Evolutionary conservation across 2,888 invertebrate genomes (phyloP), one percentile per base, ranked within the genome.

Genomic region (Mylabris sibirica): DNA sequence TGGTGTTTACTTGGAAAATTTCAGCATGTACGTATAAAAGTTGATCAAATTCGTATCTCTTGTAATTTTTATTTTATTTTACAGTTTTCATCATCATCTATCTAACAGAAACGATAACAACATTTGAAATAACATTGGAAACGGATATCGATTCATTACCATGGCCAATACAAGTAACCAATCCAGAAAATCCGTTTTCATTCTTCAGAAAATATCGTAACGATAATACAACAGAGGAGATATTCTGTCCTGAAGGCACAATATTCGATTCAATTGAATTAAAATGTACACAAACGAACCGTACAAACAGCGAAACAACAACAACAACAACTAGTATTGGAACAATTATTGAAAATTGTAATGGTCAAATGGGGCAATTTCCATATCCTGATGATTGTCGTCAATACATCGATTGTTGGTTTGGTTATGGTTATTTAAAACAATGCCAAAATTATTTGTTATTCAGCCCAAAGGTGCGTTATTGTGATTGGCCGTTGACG

Each of bases 401-500:
- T 59, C 67, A 64, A 44, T 75, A 64, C 72, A 65, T 71, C 41
- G 72, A 68, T 66, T 77, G 72, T 68, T 74, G 67, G 71, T 22
- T 64, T n/a, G 63, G 72, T 74, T 26, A 72, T 69, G 69, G 20
- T 24, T 1, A 22, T 22, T 22, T 53, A 24, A 12, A 4, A 24
- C 22, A 24, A 53, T 80, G 78, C 60, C 17, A 66, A 4, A 70
- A 59, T 2, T 66, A 74, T 67, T 71, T 79, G 44, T 62, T 78
- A 26, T 80, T 73, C 66, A 78, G 75, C 63, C 59, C 59, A 11
- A 20, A 14, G 0, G 63, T 34, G 14, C 62, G 64, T 22, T 24
- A 26, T 12, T 80, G 80, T 64, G 78, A 78, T 34, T 79, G 69
- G 67, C 78, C 79, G 0, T 65, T 69, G 61, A 6, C 20, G 14